phyloP scores from a whole-genome alignment of 2,888 invertebrate species.

The Cybosia mesomella region DNA sequence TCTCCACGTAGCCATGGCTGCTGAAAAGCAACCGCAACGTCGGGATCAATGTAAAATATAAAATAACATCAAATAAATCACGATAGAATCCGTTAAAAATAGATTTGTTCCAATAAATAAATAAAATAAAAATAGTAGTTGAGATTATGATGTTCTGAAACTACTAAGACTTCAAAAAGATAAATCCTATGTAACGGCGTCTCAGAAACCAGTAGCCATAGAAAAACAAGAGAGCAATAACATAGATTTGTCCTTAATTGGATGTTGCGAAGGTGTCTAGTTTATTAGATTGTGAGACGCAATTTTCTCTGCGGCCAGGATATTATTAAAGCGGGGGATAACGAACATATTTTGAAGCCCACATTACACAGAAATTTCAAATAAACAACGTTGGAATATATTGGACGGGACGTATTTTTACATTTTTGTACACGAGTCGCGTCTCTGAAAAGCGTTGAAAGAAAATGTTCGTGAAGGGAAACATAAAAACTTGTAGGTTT shows the following conservation, averaged over 20 bases:
- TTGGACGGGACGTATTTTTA: constrained; percentile 27
- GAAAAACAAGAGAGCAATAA: constrained; percentile 57
- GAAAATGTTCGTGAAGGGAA: constrained; percentile 19
- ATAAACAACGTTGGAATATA: constrained; percentile 52
- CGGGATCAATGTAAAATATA: too few species aligned
- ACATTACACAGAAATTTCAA: constrained; percentile 44
- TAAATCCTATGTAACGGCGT: constrained; percentile 5
- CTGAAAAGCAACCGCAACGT: too few species aligned
- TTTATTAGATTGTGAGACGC: constrained; percentile 64
- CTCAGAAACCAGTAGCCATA: constrained; percentile 27
- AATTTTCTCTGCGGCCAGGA: constrained; percentile 63
- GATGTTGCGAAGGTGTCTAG: constrained; percentile 61
- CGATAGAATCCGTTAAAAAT: too few species aligned
- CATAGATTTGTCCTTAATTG: constrained; percentile 67
- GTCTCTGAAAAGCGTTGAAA: constrained; percentile 13
- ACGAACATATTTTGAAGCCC: constrained; percentile 55
- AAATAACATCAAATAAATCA: too few species aligned
- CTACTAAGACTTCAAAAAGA: constrained; percentile 10
- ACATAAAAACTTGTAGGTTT: constrained; percentile 16
- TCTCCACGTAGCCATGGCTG: too few species aligned
- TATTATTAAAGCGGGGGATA: constrained; percentile 53
- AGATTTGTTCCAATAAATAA: too few species aligned
- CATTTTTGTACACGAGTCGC: constrained; percentile 22
- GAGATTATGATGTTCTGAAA: not conserved
- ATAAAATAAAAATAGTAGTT: not conserved